phyloP scores from a whole-genome alignment of 1,140 invertebrate genomes.

The Nephila pilipes region DNA sequence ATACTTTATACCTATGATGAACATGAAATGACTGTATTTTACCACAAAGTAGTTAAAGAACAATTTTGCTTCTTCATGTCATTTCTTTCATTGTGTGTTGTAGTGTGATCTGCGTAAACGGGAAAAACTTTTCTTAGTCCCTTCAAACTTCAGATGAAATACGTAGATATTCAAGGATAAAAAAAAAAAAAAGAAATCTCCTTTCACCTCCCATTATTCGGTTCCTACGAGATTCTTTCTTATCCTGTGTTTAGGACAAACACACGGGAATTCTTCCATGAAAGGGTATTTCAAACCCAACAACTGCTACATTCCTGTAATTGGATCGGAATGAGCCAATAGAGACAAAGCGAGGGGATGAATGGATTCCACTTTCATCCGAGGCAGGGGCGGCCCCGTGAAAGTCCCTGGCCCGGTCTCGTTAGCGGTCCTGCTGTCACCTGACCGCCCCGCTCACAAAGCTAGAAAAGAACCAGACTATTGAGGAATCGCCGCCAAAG shows the following conservation, averaged over 20 bases:
- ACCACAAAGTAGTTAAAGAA: too few relatives aligned
- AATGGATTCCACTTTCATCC: neutral
- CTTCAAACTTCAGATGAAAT: too few relatives aligned
- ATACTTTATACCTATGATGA: too few relatives aligned
- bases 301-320: neutral
- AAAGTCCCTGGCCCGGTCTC: neutral
- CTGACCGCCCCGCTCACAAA: neutral
- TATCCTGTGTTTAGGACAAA: neutral
- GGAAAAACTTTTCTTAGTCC: too few relatives aligned
- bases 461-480: too few relatives aligned
- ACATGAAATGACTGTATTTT: too few relatives aligned
- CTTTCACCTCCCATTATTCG: neutral
- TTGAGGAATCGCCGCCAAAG: too few relatives aligned
- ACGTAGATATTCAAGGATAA: too few relatives aligned
- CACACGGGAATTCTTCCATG: neutral
- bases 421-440: neutral
- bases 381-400: neutral
- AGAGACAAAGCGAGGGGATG: neutral
- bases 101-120: too few relatives aligned
- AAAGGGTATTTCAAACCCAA: neutral
- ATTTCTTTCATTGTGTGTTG: too few relatives aligned
- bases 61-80: too few relatives aligned
- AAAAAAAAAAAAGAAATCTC: neutral
- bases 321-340: slow-evolving; percentile 30
- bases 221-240: neutral